A percentile compares a stretch with the other conserved stretches of the same genome.
Conservation (phyloP, 2,797 vertebrate species). For the Pipistrellus kuhlii region DNA sequence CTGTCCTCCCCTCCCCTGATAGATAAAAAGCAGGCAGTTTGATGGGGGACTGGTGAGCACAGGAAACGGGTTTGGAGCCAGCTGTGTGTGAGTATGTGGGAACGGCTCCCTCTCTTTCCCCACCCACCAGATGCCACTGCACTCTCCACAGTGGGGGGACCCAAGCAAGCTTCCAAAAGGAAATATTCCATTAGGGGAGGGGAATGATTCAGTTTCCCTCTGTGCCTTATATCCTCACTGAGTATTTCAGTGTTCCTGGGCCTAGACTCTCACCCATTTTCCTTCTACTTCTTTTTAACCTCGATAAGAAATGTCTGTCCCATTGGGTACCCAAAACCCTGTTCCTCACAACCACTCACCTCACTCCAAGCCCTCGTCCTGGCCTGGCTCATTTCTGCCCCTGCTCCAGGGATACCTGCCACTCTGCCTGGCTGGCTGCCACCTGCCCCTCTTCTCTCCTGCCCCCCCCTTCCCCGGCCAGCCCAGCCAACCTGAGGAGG, state of each 20-base stretch:
- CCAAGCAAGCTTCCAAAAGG: constrained; percentile 18
- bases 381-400: neutral
- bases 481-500: neutral
- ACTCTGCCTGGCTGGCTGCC: neutral
- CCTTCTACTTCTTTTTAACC: neutral
- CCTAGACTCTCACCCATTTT: constrained; percentile 22
- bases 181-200: neutral
- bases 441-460: neutral
- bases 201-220: constrained; percentile 54
- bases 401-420: neutral
- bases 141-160: neutral
- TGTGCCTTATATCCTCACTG: constrained; percentile 2
- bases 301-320: constrained; percentile 22
- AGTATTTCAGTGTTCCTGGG: constrained; percentile 49
- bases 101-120: neutral
- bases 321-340: neutral
- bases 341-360: neutral
- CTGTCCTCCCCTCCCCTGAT: neutral
- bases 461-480: neutral
- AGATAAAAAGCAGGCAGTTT: neutral
- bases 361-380: neutral
- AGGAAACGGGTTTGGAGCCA: constrained; percentile 30
- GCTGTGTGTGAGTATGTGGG: neutral
- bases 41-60: no score
- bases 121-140: constrained; percentile 16